Evolutionary conservation across 2,113 vertebrate species (phyloP), one percentile per base, ranked within the genome.

Genomic region (Hiodon tergisus): DNA sequence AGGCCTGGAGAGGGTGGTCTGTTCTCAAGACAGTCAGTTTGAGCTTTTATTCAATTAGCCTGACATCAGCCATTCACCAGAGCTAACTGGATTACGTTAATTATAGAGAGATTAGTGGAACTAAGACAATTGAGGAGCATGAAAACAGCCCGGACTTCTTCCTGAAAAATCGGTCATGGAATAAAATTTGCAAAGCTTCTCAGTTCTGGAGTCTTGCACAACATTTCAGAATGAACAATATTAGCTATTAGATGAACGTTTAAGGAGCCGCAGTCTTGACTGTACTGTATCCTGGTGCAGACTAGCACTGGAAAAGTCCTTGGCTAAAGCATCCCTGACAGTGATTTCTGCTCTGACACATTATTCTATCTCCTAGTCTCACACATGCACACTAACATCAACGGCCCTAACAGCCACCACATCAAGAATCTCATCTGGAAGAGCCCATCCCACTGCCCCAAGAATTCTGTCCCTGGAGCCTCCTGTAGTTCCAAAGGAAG

Each of bases 71-170:
- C 91, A 85, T 92, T 92, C 90, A 88, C 89, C 88, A 87, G 88
- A 84, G 77, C 86, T 96, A 97, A 98, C 90, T 87, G 91, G 93
- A 97, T 98, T 96, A 96, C 85, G 90, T 89, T 89, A 88, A 85
- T 92, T 93, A 91, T 95, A 95, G 96, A 94, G 91, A 93, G 94
- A 95, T 97, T 95, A 96, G 88, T 85, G 82, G 85, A 88, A 85
- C 78, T 79, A 84, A 90, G 88, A 90, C 89, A 83, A 72, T 78
- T 72, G 83, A 81, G 66, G 81, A 89, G 84, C 85, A 62, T 77
- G 75, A 74, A 86, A 83, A 76, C 69, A 67, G 31, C 70, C 73
- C 67, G 66, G 72, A 52, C 69, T 78, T 74, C 76, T 69, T 69
- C 69, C 67, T 62, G 62, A 74, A 46, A 47, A 63, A 70, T 63